These are phyloP conservation scores for Oreamnos americanus DNA, from an alignment of 2,113 vertebrate species.

Conservation along the genomic window DNA sequence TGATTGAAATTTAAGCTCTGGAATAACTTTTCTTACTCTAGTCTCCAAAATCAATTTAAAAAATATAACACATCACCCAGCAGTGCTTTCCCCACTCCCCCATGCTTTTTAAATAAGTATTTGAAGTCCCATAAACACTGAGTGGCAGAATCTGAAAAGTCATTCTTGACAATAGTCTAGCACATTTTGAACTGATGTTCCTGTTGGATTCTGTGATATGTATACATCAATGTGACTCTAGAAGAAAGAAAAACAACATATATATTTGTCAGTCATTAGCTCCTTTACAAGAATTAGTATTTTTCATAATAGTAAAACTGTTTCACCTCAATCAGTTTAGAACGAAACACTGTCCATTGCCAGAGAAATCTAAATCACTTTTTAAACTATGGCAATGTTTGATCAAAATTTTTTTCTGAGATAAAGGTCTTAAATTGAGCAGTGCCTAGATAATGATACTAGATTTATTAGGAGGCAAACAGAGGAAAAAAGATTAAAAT, in stretches of 20 bases:
- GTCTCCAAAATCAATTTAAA: neutral
- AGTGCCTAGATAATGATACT: too few relatives aligned
- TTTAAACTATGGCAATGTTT: neutral
- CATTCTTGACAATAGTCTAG: neutral
- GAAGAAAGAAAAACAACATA: neutral
- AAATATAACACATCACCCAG: neutral
- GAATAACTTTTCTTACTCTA: neutral
- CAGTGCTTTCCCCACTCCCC: neutral
- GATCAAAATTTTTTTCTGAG: neutral
- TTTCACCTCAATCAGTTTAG: neutral
- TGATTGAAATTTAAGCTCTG: neutral
- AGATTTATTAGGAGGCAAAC: too few relatives aligned
- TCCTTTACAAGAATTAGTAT: neutral
- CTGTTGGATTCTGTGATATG: neutral
- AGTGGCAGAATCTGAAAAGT: neutral
- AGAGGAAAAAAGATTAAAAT: too few relatives aligned
- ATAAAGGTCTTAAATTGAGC: neutral
- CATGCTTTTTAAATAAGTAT: neutral
- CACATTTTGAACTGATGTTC: neutral
- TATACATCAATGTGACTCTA: neutral
- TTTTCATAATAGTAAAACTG: neutral
- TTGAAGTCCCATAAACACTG: neutral
- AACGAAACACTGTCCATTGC: neutral
- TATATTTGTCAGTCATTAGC: neutral
- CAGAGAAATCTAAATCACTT: neutral